These are phyloP conservation scores for Promerops cafer DNA, from an alignment of 2,113 vertebrate species.

Conservation along the genomic window DNA sequence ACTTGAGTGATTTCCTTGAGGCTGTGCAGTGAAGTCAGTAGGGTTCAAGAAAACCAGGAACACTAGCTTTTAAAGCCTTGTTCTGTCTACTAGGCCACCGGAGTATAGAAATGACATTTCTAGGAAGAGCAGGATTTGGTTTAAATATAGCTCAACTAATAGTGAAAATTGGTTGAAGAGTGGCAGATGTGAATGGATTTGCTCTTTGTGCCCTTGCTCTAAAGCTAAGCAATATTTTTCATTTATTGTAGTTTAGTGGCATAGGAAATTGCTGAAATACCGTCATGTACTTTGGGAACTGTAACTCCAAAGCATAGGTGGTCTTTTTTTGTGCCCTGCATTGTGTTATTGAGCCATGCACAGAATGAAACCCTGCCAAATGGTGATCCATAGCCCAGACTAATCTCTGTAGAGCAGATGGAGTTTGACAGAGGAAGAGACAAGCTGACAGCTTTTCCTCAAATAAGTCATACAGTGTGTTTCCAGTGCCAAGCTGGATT, in stretches of 20 bases:
- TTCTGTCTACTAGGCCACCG: not conserved
- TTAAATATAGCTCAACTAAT: not conserved
- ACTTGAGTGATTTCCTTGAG: not conserved
- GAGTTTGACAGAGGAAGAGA: constrained; percentile 43
- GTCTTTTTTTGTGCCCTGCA: not conserved
- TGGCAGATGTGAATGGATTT: not conserved
- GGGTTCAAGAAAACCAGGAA: not conserved
- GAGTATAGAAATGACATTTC: not conserved
- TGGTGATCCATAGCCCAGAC: constrained; percentile 26
- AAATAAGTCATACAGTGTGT: not conserved
- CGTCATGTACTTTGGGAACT: not conserved
- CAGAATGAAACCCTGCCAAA: constrained; percentile 1
- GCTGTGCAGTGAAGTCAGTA: not conserved
- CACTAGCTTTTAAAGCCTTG: not conserved
- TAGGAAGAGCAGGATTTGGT: not conserved
- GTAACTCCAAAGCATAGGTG: constrained; percentile 7
- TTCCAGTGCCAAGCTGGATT: constrained; percentile 28
- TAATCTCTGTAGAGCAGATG: constrained; percentile 40
- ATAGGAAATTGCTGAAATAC: not conserved
- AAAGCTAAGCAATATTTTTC: not conserved
- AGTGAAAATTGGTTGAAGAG: not conserved
- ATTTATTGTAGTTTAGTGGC: not conserved
- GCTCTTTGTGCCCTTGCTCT: not conserved
- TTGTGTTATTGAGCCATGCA: not conserved
- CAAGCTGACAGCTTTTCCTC: constrained; percentile 54